These are phyloP conservation scores for Chaetodon auriga DNA, from an alignment of 2,113 vertebrate genomes.

Conservation along the genomic window DNA sequence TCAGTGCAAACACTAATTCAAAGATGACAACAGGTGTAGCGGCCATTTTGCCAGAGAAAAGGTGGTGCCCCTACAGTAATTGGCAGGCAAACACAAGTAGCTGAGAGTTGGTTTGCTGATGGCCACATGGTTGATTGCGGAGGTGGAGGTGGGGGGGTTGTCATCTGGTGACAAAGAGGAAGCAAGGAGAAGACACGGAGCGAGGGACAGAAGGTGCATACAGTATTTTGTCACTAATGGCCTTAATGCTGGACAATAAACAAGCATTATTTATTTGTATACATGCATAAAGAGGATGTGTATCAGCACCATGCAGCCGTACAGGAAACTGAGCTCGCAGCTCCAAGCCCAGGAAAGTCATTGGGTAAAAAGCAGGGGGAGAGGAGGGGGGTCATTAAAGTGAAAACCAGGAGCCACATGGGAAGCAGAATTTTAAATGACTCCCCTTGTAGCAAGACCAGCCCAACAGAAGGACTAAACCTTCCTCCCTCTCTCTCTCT, in stretches of 20 bases:
- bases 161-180: constrained; percentile 39
- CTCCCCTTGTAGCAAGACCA: constrained; percentile 84
- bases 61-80: constrained; percentile 56
- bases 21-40: constrained; percentile 76
- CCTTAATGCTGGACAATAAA: constrained; percentile 48
- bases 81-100: constrained; percentile 66
- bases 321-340: constrained; percentile 43
- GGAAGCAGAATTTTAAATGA: constrained; percentile 87
- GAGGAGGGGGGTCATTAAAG: constrained; percentile 85
- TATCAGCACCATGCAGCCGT: constrained; percentile 33
- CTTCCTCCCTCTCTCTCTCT: constrained; percentile 67
- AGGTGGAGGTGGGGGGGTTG: constrained; percentile 24
- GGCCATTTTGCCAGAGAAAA: constrained; percentile 49
- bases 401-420: constrained; percentile 84
- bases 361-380: constrained; percentile 50
- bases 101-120: constrained; percentile 55
- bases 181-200: constrained; percentile 54
- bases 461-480: constrained; percentile 81
- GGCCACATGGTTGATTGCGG: constrained; percentile 32
- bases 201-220: background rate
- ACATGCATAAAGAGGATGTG: constrained; percentile 37
- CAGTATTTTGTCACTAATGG: constrained; percentile 33
- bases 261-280: constrained; percentile 45
- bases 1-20: constrained; percentile 15
- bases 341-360: constrained; percentile 63